Evolutionary conservation across 2,113 vertebrate genomes (phyloP).

Genomic region (Naja naja): DNA sequence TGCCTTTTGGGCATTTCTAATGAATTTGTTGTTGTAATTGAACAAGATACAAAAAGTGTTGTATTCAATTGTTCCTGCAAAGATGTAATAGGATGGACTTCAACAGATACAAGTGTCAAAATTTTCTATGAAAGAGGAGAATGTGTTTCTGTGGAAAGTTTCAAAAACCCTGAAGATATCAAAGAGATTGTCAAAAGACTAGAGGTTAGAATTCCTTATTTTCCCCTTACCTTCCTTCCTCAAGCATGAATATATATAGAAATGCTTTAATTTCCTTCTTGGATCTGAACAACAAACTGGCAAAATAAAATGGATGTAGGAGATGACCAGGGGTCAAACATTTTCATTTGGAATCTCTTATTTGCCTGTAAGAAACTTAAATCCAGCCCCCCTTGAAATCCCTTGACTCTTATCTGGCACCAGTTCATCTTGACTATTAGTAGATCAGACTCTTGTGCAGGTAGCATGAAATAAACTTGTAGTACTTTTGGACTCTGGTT

Average conservation of each 20-base stretch:
- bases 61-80: conserved; percentile 93
- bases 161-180: conserved; percentile 87
- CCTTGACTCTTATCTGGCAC: not conserved
- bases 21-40: conserved; percentile 88
- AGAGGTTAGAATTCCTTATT: conserved; percentile 78
- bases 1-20: conserved; percentile 89
- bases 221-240: not conserved
- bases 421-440: not conserved
- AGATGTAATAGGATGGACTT: conserved; percentile 94
- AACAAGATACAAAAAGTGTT: conserved; percentile 87
- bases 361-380: not conserved
- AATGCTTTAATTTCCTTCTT: not conserved
- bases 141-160: conserved; percentile 88
- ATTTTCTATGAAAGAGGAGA: conserved; percentile 95
- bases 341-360: not conserved
- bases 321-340: not conserved
- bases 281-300: not conserved
- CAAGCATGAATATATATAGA: not conserved
- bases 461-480: not conserved
- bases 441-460: not conserved
- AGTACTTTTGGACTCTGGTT: not conserved
- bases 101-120: conserved; percentile 86
- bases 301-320: not conserved
- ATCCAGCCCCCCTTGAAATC: not conserved
- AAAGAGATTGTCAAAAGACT: conserved; percentile 92